Evolutionary conservation across 2,113 vertebrate species (phyloP).

Genomic region (Brienomyrus longianalis): DNA sequence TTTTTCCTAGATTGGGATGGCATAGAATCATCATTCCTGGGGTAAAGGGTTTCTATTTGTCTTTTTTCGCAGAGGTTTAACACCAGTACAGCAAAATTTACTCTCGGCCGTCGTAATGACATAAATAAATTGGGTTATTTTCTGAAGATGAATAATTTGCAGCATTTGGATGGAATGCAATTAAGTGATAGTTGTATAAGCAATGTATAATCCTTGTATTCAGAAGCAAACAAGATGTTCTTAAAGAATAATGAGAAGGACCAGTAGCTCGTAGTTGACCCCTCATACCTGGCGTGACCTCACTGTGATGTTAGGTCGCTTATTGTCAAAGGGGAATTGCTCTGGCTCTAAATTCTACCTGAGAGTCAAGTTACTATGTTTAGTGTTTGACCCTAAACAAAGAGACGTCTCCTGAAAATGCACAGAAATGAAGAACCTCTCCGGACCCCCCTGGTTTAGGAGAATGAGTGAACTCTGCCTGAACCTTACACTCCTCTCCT

Average conservation of each 20-base stretch:
- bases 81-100: neutral
- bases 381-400: neutral
- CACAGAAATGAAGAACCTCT: neutral
- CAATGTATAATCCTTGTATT: neutral
- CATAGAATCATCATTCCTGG: constrained; percentile 5
- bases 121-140: neutral
- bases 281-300: neutral
- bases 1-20: constrained; percentile 22
- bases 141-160: neutral
- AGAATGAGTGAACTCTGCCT: neutral
- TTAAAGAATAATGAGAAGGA: neutral
- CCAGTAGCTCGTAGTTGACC: neutral
- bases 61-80: neutral
- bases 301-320: neutral
- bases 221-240: neutral
- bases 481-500: neutral
- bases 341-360: neutral
- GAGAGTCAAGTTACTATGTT: constrained; percentile 1
- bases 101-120: neutral
- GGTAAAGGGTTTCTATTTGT: neutral
- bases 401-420: neutral
- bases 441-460: neutral
- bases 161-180: neutral
- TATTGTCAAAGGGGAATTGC: neutral
- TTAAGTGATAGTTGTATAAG: neutral